Evolutionary conservation across 2,888 invertebrate genomes (phyloP).

Genomic region (Tryphoninae sp.): DNA sequence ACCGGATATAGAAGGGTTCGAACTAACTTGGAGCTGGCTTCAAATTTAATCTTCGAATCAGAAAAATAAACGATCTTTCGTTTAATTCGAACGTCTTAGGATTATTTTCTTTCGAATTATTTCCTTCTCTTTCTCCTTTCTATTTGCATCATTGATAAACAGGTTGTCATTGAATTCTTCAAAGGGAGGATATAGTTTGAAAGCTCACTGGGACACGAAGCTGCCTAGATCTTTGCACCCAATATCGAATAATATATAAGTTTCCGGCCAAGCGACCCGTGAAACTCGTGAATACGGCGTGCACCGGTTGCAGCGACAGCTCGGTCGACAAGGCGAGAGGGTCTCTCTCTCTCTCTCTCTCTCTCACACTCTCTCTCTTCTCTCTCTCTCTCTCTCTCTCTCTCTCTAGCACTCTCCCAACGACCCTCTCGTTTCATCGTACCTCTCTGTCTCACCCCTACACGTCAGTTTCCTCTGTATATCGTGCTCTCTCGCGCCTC

Average conservation of each 20-base stretch:
- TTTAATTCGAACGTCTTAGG: not conserved
- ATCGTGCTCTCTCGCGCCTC: conserved; percentile 30
- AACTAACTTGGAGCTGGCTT: no score
- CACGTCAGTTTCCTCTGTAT: conserved; percentile 7
- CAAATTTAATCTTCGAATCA: not conserved
- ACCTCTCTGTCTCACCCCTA: conserved; percentile 28
- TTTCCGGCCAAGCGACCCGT: conserved; percentile 76
- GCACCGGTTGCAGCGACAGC: conserved; percentile 78
- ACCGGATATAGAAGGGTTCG: no score
- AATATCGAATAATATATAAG: conserved; percentile 71
- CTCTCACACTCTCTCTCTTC: conserved; percentile 17
- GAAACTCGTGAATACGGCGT: conserved; percentile 76
- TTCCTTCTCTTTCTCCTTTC: not conserved
- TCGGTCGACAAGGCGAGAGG: conserved; percentile 75
- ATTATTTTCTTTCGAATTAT: not conserved
- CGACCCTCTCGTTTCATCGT: conserved; percentile 27
- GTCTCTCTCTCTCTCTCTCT: conserved; percentile 37
- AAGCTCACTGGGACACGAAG: conserved; percentile 7
- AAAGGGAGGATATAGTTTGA: not conserved
- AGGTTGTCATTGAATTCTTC: conserved; percentile 22
- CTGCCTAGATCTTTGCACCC: conserved; percentile 25
- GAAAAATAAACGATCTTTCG: not conserved
- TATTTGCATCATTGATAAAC: conserved; percentile 1
- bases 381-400: conserved; percentile 19
- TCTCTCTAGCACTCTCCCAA: conserved; percentile 30